Evolutionary conservation across 2,113 vertebrate genomes (phyloP), one percentile per base, ranked within the genome.

Genomic region (Mungos mungo): DNA sequence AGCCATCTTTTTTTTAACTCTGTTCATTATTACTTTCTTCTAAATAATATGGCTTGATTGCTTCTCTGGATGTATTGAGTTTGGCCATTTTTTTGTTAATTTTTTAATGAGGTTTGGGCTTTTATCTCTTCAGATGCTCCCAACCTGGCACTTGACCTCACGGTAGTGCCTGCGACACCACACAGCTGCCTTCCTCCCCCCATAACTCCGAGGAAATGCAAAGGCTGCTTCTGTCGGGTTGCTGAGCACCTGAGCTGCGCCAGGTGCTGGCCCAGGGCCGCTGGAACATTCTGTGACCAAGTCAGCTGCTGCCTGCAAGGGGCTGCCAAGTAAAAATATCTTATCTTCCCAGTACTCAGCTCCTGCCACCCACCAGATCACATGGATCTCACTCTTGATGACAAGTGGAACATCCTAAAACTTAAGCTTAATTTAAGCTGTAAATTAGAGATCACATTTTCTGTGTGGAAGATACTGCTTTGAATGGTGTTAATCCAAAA

Each of bases 391-490:
- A n/a, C 35, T 82, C 92, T 25, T 9, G 38, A n/a, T 90, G 88
- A 93, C 81, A 81, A 77, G 76, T 9, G n/a, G 77, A 79, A 66
- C 65, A 90, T 77, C 88, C 66, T 79, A 16, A 35, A 93, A 60
- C 29, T 35, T 7, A 72, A 63, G n/a, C 77, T 47, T 77, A 18
- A 31, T 38, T 63, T 45, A 41, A 87, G 54, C 57, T 80, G 50
- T 90, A 38, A 81, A 52, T 65, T 21, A 45, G 57, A 52, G 92
- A n/a, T 54, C 0, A 0, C 7, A 0, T n/a, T 31, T 71, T 54
- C 50, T 63, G 21, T 38, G 4, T 19, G 45, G 29, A 82, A 93
- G 60, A 4, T 23, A 54, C 8, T 35, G 6, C 68, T 74, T 35
- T 29, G 63, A 74, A 63, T 11, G 41, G 52, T 57, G 76, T 83